Conservation (phyloP, 2,113 vertebrate species). For the Phylloscopus trochiloides region DNA sequence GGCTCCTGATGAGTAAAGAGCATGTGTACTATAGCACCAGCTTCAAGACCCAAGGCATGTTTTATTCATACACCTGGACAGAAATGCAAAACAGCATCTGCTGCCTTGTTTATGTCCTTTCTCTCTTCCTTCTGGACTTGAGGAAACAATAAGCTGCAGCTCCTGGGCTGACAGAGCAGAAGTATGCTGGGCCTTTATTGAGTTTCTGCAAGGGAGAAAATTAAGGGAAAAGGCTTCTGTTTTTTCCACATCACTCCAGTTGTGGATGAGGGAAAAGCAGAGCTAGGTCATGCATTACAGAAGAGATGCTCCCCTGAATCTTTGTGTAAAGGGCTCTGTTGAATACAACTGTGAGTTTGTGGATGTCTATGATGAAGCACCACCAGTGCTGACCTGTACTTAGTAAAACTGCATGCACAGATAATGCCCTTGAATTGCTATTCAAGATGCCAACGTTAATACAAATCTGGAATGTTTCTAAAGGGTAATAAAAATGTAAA, state of each 20-base stretch:
- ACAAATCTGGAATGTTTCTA: constrained; percentile 6
- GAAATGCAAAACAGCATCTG: neutral
- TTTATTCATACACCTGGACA: neutral
- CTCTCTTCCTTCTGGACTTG: neutral
- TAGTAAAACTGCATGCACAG: neutral
- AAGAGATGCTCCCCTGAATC: neutral
- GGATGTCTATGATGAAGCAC: neutral
- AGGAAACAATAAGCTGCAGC: neutral
- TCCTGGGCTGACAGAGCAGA: neutral
- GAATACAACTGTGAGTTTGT: neutral
- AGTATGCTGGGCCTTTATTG: neutral
- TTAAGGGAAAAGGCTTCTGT: neutral
- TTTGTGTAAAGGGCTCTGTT: neutral
- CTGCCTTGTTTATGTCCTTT: neutral
- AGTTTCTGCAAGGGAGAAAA: neutral
- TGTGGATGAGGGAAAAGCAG: neutral
- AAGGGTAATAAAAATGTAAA: constrained; percentile 36
- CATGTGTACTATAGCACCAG: neutral
- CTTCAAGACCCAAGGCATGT: neutral
- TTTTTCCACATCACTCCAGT: neutral
- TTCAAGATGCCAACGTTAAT: neutral
- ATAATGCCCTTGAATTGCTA: neutral
- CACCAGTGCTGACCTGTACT: neutral
- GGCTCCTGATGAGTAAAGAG: neutral
- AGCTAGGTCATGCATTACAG: neutral